These are phyloP conservation scores for Apolygus lucorum DNA, from an alignment of 1,140 invertebrate species.

Conservation along the genomic window DNA sequence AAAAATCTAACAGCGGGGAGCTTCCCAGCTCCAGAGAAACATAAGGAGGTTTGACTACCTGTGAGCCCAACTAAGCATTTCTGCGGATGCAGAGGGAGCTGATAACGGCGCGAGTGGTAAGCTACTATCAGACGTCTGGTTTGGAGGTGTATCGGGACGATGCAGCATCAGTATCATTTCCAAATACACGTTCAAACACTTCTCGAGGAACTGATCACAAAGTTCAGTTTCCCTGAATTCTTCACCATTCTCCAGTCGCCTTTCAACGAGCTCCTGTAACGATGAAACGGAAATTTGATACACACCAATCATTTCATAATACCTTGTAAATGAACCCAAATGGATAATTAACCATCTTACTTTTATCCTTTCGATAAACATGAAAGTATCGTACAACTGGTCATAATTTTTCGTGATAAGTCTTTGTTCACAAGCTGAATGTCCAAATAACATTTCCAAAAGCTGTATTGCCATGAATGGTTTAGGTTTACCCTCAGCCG, in stretches of 20 bases:
- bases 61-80: constrained; percentile 12
- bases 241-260: not conserved
- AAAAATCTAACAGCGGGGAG: too few relatives aligned
- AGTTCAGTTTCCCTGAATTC: not conserved
- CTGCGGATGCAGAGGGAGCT: not conserved
- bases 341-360: constrained; percentile 17
- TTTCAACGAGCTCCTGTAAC: constrained; percentile 17
- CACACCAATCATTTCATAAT: not conserved
- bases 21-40: too few relatives aligned
- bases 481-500: constrained; percentile 19
- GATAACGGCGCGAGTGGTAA: too few relatives aligned
- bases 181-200: not conserved
- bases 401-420: constrained; percentile 24
- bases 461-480: constrained; percentile 22
- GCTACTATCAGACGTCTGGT: too few relatives aligned
- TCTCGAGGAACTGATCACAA: constrained; percentile 7
- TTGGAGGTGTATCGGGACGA: constrained; percentile 6
- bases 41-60: too few relatives aligned
- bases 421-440: constrained; percentile 21
- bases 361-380: constrained; percentile 25
- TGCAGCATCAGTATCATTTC: constrained; percentile 10
- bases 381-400: constrained; percentile 20
- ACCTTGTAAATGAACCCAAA: not conserved
- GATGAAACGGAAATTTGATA: not conserved
- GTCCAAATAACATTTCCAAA: constrained; percentile 22